These are phyloP conservation scores for Actinemys pallida DNA, from an alignment of 2,113 vertebrate genomes.

Conservation along the genomic window DNA sequence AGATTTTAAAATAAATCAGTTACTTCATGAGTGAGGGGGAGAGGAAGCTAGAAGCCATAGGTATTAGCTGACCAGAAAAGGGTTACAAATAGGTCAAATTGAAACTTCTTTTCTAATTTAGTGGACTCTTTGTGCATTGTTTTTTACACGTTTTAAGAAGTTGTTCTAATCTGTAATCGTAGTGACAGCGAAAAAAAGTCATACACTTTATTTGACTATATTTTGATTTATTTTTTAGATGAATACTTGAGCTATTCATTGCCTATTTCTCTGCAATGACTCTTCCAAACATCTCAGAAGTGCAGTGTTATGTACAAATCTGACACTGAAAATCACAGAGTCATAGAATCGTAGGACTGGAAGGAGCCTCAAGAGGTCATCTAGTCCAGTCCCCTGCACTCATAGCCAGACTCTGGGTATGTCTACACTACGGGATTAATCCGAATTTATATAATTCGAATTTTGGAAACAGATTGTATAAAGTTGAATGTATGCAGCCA, in stretches of 20 bases:
- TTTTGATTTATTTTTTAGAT: constrained; percentile 37
- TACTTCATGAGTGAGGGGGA: not conserved
- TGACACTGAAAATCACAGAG: not conserved
- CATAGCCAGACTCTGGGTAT: no score
- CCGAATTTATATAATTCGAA: no score
- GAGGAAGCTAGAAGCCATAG: not conserved
- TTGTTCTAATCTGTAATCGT: not conserved
- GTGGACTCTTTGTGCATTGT: not conserved
- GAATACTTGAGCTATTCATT: constrained; percentile 30
- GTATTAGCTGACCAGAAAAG: not conserved
- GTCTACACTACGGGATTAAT: no score
- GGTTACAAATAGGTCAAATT: constrained; percentile 8
- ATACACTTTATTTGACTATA: not conserved
- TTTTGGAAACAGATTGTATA: no score
- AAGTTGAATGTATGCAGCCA: no score
- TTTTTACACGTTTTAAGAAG: not conserved
- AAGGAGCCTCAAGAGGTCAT: no score
- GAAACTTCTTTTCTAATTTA: not conserved
- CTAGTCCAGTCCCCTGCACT: no score
- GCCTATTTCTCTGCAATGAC: constrained; percentile 6
- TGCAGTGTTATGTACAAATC: not conserved
- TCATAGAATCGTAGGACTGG: no score
- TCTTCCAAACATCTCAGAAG: constrained; percentile 24
- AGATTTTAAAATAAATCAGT: constrained; percentile 11
- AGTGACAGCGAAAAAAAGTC: not conserved